Conservation (phyloP, 2,113 vertebrate species). For the Baryphthengus martii region DNA sequence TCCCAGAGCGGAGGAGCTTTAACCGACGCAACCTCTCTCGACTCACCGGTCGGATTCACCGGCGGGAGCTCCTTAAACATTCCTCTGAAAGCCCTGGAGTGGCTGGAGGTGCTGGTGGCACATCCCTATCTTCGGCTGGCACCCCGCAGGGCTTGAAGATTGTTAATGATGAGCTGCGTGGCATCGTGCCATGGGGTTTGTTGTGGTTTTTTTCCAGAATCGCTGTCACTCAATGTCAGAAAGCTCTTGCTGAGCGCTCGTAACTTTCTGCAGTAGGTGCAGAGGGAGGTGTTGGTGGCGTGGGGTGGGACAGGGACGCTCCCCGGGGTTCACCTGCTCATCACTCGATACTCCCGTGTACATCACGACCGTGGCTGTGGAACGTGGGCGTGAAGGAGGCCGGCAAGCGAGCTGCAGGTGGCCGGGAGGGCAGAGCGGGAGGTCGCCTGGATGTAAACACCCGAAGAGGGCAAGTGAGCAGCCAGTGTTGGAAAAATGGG, state of each 20-base stretch:
- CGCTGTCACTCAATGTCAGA: rapidly evolving
- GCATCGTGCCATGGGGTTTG: background rate
- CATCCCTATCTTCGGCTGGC: background rate
- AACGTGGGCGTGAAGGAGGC: rapidly evolving
- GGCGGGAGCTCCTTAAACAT: rapidly evolving
- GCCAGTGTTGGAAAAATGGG: background rate
- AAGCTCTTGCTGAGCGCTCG: background rate
- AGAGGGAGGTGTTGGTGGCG: rapidly evolving
- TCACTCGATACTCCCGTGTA: rapidly evolving
- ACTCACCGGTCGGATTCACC: rapidly evolving
- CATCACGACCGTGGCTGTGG: rapidly evolving
- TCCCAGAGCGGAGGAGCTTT: background rate
- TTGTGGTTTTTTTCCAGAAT: background rate
- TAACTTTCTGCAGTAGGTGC: background rate
- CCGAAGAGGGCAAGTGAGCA: background rate
- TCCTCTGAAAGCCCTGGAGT: background rate
- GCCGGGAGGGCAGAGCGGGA: background rate
- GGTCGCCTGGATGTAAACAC: rapidly evolving
- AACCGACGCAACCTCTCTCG: rapidly evolving
- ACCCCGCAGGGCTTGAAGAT: background rate
- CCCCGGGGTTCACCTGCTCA: background rate
- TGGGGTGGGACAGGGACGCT: background rate
- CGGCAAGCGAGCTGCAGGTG: background rate
- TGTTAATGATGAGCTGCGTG: background rate
- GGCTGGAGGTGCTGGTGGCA: background rate